A percentile compares a stretch with the other conserved stretches of the same genome.
Evolutionary conservation across 1,140 invertebrate species (phyloP).

Genomic region (Geopemphigus sp.): DNA sequence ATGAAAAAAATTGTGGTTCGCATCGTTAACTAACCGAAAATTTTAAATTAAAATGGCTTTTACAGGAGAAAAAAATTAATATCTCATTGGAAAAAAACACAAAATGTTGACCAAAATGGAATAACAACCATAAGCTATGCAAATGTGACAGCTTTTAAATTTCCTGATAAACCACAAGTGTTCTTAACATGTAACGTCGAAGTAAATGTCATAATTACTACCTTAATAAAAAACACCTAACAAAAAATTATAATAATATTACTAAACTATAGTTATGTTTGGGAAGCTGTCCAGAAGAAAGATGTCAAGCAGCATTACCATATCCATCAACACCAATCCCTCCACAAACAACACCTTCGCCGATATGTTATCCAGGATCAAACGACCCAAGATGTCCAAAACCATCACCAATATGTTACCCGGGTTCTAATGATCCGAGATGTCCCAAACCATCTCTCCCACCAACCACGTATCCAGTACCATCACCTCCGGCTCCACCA

Average conservation of each 20-base stretch:
- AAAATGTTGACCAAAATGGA: slow-evolving; percentile 61
- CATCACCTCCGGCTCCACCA: slow-evolving; percentile 50
- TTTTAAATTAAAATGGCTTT: slow-evolving; percentile 47
- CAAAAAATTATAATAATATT: slow-evolving; percentile 53
- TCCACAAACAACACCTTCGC: too few relatives aligned
- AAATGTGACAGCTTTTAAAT: slow-evolving; percentile 70
- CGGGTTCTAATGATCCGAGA: slow-evolving; percentile 56
- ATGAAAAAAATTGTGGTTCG: background rate
- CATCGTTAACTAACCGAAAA: too few relatives aligned
- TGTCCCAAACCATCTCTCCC: slow-evolving; percentile 54
- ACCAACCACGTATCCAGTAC: slow-evolving; percentile 50
- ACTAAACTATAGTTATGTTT: slow-evolving; percentile 54
- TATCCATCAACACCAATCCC: slow-evolving; percentile 49
- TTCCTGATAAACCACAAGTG: slow-evolving; percentile 70
- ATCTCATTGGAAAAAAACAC: slow-evolving; percentile 64
- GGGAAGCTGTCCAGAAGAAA: slow-evolving; percentile 56
- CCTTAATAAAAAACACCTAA: background rate
- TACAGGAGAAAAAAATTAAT: slow-evolving; percentile 67
- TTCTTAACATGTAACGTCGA: slow-evolving; percentile 74
- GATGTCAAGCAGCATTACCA: slow-evolving; percentile 51
- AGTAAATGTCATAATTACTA: slow-evolving; percentile 55
- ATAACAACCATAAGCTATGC: slow-evolving; percentile 67
- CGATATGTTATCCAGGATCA: slow-evolving; percentile 45
- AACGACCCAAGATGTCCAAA: background rate
- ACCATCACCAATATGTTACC: slow-evolving; percentile 51